Percentiles rank a stretch among this genome's conserved stretches.
phyloP scores from a whole-genome alignment of 2,797 vertebrate species.

The Xerus rutilus region DNA sequence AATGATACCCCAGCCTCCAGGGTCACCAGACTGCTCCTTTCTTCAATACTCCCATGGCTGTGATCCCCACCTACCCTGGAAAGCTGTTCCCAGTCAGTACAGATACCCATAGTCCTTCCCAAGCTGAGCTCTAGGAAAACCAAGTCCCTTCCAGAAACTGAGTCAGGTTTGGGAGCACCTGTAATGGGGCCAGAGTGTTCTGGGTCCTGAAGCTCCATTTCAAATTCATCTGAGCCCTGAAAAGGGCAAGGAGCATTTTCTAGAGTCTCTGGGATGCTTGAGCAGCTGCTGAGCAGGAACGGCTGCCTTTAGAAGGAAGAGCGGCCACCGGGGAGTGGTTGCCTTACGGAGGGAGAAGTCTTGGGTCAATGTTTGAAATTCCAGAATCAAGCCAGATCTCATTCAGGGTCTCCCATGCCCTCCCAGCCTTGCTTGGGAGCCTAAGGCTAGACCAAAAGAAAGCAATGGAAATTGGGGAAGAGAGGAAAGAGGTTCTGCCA shows the following conservation, averaged over 20 bases:
- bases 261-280: not conserved
- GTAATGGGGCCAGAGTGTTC: not conserved
- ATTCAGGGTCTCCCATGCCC: not conserved
- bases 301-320: not conserved
- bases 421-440: not conserved
- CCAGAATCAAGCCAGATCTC: not conserved
- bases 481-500: not conserved
- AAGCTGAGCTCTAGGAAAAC: not conserved
- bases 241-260: not conserved
- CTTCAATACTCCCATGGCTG: not conserved
- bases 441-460: not conserved
- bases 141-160: not conserved
- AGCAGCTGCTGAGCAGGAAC: not conserved
- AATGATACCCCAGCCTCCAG: constrained; percentile 67
- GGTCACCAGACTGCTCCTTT: constrained; percentile 45
- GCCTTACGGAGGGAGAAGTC: not conserved
- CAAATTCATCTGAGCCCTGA: not conserved
- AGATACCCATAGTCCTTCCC: not conserved
- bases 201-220: not conserved
- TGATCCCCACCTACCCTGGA: not conserved
- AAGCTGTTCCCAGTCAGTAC: not conserved
- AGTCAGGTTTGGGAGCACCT: not conserved
- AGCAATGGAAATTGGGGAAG: not conserved
- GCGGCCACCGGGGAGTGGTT: too few species aligned
- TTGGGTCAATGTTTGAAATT: not conserved